Percentiles rank a stretch among this genome's conserved stretches.
phyloP scores from a whole-genome alignment of 2,113 vertebrate genomes.

The Lagopus muta region DNA sequence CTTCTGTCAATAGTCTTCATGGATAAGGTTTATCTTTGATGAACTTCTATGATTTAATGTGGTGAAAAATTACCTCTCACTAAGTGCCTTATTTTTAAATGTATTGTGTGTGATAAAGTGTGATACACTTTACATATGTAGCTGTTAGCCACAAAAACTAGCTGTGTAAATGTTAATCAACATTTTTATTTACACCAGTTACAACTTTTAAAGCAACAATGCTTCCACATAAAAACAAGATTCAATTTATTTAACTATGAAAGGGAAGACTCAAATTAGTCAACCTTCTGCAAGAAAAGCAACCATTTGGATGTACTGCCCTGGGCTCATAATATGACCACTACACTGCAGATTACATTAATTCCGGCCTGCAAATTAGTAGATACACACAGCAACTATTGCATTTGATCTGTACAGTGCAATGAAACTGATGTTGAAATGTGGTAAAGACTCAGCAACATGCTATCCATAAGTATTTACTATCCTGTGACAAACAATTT shows the following conservation, averaged over 20 bases:
- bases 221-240: not conserved
- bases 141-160: not conserved
- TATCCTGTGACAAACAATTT: not conserved
- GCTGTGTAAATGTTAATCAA: not conserved
- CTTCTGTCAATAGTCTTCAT: not conserved
- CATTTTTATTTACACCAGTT: not conserved
- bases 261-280: not conserved
- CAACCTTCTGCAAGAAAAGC: not conserved
- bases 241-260: conserved; percentile 30
- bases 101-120: too few species aligned
- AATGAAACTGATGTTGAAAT: conserved; percentile 20
- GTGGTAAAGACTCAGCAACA: not conserved
- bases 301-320: not conserved
- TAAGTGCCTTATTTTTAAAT: not conserved
- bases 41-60: not conserved
- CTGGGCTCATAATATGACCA: not conserved
- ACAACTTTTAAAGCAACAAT: not conserved
- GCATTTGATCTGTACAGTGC: not conserved
- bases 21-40: not conserved
- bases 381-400: not conserved
- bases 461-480: not conserved
- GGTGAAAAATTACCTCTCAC: not conserved
- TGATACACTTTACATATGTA: not conserved
- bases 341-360: conserved; percentile 33
- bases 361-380: conserved; percentile 24